phyloP scores from a whole-genome alignment of 2,888 invertebrate species.

The Apamea sordens region DNA sequence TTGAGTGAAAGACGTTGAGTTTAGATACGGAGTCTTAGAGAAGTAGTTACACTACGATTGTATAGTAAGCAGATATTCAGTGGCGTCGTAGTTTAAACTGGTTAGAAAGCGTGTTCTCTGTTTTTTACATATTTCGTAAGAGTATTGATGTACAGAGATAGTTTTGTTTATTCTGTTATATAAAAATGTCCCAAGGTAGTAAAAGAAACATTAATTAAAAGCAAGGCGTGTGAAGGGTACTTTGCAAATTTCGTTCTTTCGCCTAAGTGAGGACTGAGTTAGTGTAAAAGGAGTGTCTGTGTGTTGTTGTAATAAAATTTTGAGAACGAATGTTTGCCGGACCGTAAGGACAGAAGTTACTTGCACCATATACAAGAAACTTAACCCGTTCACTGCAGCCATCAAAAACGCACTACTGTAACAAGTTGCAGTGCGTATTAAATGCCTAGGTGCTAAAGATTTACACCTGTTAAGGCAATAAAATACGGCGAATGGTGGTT shows the following conservation, averaged over 20 bases:
- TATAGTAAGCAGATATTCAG: background rate
- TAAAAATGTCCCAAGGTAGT: background rate
- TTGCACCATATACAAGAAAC: too few relatives aligned
- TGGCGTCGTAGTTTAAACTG: background rate
- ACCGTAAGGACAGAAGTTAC: background rate
- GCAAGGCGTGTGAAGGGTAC: background rate
- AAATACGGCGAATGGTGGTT: background rate
- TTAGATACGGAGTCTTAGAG: background rate
- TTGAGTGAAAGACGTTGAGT: background rate
- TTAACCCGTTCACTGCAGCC: too few relatives aligned
- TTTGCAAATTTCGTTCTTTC: background rate
- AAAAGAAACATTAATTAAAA: background rate
- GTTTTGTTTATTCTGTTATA: background rate
- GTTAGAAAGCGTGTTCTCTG: background rate
- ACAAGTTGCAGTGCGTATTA: background rate
- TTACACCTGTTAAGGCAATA: background rate
- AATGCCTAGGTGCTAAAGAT: background rate
- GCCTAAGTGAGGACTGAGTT: background rate
- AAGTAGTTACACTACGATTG: background rate
- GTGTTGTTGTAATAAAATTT: background rate
- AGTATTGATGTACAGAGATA: background rate
- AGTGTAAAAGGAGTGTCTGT: background rate
- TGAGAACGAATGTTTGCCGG: background rate
- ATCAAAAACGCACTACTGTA: background rate
- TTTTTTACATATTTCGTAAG: background rate